Conservation (phyloP, 1,140 invertebrate genomes). For the Drosophila pectinifera region DNA sequence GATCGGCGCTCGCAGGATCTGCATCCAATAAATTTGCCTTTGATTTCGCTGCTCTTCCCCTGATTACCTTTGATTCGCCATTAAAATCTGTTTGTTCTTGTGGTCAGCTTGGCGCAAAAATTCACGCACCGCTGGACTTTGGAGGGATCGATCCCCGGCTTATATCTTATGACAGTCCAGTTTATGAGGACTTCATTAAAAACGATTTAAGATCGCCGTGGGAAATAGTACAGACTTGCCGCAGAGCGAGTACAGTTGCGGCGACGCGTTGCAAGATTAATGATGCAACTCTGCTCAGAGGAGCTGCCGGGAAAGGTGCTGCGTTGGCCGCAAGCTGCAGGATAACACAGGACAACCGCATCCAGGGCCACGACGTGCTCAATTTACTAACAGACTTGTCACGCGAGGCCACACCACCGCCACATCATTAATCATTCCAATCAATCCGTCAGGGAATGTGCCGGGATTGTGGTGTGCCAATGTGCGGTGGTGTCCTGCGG, state of each 20-base stretch:
- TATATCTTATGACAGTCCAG: constrained; percentile 40
- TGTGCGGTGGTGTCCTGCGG: too few species aligned
- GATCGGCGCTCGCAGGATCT: constrained; percentile 38
- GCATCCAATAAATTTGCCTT: constrained; percentile 65
- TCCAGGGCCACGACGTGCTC: constrained; percentile 54
- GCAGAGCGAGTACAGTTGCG: too few species aligned
- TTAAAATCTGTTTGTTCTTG: constrained; percentile 62
- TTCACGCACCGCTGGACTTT: constrained; percentile 67
- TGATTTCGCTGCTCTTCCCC: background rate
- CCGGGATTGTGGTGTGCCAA: constrained; percentile 32
- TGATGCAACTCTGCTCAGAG: constrained; percentile 61
- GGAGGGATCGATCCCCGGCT: constrained; percentile 9
- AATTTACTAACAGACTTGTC: constrained; percentile 78
- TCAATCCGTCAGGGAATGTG: constrained; percentile 69
- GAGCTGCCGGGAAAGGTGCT: constrained; percentile 48
- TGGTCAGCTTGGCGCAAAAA: constrained; percentile 56
- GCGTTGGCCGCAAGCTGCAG: constrained; percentile 48
- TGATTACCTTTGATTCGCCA: constrained; percentile 52
- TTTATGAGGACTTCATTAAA: constrained; percentile 80
- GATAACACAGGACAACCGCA: constrained; percentile 34
- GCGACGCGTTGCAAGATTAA: too few species aligned
- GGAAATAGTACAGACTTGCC: too few species aligned
- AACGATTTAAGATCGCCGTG: constrained; percentile 65
- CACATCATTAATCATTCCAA: constrained; percentile 71
- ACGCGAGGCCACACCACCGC: constrained; percentile 58